Conservation (phyloP, 2,888 invertebrate species). For the Gisinianus flammeolus region DNA sequence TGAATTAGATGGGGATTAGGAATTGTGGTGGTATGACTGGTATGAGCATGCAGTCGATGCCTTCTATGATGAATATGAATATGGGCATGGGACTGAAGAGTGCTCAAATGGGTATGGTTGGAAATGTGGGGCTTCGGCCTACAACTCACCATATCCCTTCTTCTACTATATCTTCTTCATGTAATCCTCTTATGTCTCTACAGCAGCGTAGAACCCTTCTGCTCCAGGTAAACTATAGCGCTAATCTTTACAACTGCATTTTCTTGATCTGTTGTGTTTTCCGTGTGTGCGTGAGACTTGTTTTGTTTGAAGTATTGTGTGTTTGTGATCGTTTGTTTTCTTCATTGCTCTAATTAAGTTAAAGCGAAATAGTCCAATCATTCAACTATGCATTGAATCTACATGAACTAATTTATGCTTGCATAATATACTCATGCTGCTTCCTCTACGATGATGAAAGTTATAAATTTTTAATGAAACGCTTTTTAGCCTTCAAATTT, state of each 20-base stretch:
- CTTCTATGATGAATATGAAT: slow-evolving; percentile 52
- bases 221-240: slow-evolving; percentile 77
- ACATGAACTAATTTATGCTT: too few species aligned
- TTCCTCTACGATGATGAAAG: too few species aligned
- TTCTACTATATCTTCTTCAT: slow-evolving; percentile 55
- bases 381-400: too few species aligned
- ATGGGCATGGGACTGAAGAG: slow-evolving; percentile 53
- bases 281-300: background rate
- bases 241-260: slow-evolving; percentile 28
- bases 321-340: background rate
- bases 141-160: slow-evolving; percentile 58
- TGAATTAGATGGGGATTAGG: slow-evolving; percentile 58
- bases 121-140: slow-evolving; percentile 60
- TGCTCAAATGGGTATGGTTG: slow-evolving; percentile 52
- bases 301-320: background rate
- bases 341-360: too few species aligned
- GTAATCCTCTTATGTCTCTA: slow-evolving; percentile 59
- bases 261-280: slow-evolving; percentile 2
- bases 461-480: too few species aligned
- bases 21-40: slow-evolving; percentile 59
- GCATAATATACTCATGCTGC: too few species aligned
- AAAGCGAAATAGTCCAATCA: too few species aligned
- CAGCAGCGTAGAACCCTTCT: slow-evolving; percentile 77
- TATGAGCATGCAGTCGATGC: slow-evolving; percentile 52
- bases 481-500: too few species aligned